Evolutionary conservation across 2,113 vertebrate species (phyloP).

Genomic region (Varanus komodoensis): DNA sequence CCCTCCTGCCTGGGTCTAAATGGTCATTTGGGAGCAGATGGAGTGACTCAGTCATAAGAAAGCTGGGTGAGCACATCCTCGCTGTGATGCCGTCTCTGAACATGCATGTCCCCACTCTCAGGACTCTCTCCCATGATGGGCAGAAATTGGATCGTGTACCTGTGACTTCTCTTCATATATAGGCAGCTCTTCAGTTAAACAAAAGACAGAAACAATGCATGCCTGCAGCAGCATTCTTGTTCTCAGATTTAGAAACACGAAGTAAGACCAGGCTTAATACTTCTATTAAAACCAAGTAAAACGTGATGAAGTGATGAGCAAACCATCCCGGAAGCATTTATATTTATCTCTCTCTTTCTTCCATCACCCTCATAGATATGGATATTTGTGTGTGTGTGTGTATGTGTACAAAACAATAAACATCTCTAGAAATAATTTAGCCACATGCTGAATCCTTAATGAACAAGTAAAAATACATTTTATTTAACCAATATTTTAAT

Average conservation of each 20-base stretch:
- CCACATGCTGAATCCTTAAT: too few relatives aligned
- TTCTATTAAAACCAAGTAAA: too few relatives aligned
- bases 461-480: too few relatives aligned
- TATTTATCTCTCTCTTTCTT: too few relatives aligned
- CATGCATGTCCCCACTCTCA: fast-evolving
- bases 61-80: not conserved
- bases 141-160: not conserved
- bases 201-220: not conserved
- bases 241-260: not conserved
- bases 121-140: not conserved
- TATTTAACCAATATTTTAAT: too few relatives aligned
- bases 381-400: too few relatives aligned
- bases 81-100: not conserved
- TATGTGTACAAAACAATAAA: too few relatives aligned
- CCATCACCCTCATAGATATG: too few relatives aligned
- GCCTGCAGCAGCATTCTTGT: not conserved
- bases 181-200: not conserved
- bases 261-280: not conserved
- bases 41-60: not conserved
- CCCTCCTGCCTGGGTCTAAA: not conserved
- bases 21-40: slow-evolving; percentile 31
- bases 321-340: too few relatives aligned
- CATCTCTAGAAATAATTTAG: too few relatives aligned
- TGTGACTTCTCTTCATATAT: not conserved
- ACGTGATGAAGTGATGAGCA: too few relatives aligned